A percentile compares a stretch with the other conserved stretches of the same genome.
These are phyloP conservation scores for Tenthredo livida DNA, from an alignment of 2,888 invertebrate genomes.

Conservation along the genomic window DNA sequence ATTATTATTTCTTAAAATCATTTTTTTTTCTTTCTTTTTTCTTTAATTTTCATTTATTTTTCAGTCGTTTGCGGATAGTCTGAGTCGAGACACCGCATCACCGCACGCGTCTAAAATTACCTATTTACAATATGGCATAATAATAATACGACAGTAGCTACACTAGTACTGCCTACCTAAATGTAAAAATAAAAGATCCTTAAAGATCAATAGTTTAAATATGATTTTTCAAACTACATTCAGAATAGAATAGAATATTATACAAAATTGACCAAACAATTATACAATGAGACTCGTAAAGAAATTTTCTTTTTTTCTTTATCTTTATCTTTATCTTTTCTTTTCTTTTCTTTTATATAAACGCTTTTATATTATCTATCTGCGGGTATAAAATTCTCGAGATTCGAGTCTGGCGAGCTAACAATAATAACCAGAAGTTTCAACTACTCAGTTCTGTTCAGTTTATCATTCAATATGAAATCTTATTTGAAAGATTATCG, in stretches of 20 bases:
- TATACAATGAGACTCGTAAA: neutral
- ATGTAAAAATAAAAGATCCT: neutral
- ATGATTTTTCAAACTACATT: slow-evolving; percentile 3
- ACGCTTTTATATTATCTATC: neutral
- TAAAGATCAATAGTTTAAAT: neutral
- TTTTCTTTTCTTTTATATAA: neutral
- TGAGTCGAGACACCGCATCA: neutral
- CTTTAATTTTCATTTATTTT: neutral
- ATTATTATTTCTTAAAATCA: slow-evolving; percentile 3
- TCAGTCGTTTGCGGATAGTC: neutral
- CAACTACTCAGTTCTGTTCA: neutral
- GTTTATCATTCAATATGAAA: neutral
- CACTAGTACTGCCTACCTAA: neutral
- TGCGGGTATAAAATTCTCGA: neutral
- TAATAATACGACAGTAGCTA: neutral
- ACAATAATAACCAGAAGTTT: neutral
- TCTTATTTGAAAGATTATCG: neutral
- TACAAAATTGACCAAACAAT: neutral
- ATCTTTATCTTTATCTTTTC: too few species aligned
- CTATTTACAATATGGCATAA: slow-evolving; percentile 35
- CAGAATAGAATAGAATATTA: slow-evolving; percentile 24
- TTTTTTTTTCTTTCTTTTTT: neutral
- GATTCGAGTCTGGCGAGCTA: slow-evolving; percentile 5
- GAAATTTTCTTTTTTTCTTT: too few species aligned
- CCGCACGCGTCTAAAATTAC: slow-evolving; percentile 29